Conservation (phyloP, 2,113 vertebrate species). For the Engraulis encrasicolus region DNA sequence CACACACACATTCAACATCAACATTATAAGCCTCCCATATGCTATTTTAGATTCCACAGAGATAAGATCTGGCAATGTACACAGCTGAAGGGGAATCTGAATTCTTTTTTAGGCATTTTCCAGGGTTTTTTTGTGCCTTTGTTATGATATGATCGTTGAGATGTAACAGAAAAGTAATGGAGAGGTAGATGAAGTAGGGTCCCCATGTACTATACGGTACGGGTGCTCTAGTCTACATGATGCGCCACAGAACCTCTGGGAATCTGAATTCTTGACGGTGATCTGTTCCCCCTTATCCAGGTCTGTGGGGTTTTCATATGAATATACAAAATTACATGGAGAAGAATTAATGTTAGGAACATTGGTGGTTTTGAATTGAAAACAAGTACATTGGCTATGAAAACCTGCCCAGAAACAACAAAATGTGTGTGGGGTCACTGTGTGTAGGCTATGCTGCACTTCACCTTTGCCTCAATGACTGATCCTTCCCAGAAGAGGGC, state of each 20-base stretch:
- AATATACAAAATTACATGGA: neutral
- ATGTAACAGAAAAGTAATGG: too few species aligned
- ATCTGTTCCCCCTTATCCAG: neutral
- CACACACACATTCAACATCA: too few species aligned
- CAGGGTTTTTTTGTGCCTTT: too few species aligned
- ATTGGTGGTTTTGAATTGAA: neutral
- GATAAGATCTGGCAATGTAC: constrained; percentile 2
- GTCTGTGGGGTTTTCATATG: neutral
- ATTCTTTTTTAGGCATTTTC: neutral
- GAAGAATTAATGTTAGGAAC: neutral
- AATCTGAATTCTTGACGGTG: too few species aligned
- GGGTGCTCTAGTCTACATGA: too few species aligned
- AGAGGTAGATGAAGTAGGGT: too few species aligned
- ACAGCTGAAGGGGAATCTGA: neutral
- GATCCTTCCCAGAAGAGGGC: neutral
- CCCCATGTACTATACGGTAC: too few species aligned
- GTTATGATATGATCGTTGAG: too few species aligned
- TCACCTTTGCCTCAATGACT: neutral
- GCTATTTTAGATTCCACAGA: constrained; percentile 14
- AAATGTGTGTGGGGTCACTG: neutral
- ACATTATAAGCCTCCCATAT: neutral
- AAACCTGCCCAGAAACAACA: neutral
- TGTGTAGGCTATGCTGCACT: neutral
- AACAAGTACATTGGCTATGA: neutral
- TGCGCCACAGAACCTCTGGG: too few species aligned